Evolutionary conservation across 2,113 vertebrate genomes (phyloP), one percentile per base, ranked within the genome.

Genomic region (Phrynosoma blainvillii): DNA sequence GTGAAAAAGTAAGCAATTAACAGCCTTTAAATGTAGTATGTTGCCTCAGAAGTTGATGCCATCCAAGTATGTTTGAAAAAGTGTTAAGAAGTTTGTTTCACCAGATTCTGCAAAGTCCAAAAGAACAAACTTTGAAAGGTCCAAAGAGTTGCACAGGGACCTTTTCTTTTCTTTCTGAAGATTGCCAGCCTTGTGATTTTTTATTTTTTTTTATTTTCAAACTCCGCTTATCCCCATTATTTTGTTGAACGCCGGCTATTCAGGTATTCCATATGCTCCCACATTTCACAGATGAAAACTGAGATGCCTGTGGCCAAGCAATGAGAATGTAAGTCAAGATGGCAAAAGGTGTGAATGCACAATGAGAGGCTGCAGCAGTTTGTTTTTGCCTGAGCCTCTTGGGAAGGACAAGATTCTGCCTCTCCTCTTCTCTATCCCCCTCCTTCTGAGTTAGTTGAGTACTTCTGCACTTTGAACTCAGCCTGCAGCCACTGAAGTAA

Each of bases 1-100:
- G 52, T 70, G 87, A 88, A 88, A 76, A 88, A 88, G 42, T 70
- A 84, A 84, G 87, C 73, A 88, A 88, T 88, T 88, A 88, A 78
- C 87, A 84, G 81, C 74, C 87, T 84, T 68, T 84, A 88, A 88
- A 78, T 78, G 81, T 66, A 84, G 81, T 78, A 42, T 78, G 87
- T 78, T 70, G 42, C 74, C 47, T 88, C 47, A 56, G 59, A 88
- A 88, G 70, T 77, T 78, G 73, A 62, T 88, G 74, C 80, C 42
- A 77, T 77, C 5, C 42, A 70, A 36, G 74, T 32, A 14, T 68
- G 54, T 81, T 68, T n/a, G 36, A 42, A 70, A n/a, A 78, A 56
- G 81, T 77, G 74, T 54, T 40, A 47, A 83, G 62, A 78, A 40
- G 74, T 77, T 83, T 84, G 65, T 78, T 68, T 70, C 7, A 68